These are phyloP conservation scores for Trimorus sp. DNA, from an alignment of 2,888 invertebrate genomes.

Conservation along the genomic window DNA sequence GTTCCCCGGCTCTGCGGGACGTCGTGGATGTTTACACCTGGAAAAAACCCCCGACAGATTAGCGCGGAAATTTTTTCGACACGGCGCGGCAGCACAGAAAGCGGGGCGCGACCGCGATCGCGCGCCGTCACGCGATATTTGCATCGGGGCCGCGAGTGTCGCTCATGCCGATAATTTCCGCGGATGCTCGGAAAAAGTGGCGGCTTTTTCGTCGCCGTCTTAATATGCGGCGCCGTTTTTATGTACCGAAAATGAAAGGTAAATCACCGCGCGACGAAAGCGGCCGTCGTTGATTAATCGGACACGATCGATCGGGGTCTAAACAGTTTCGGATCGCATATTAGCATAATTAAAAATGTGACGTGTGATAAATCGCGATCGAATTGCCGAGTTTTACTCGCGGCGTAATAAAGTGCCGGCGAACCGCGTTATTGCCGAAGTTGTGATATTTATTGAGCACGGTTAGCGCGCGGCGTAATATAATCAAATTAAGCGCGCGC, in stretches of 20 bases:
- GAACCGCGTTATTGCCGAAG: conserved; percentile 58
- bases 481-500: conserved; percentile 61
- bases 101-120: conserved; percentile 2
- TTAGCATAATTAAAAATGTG: conserved; percentile 56
- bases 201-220: conserved; percentile 43
- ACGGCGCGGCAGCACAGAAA: conserved; percentile 24
- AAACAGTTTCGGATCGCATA: conserved; percentile 46
- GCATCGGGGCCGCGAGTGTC: conserved; percentile 59
- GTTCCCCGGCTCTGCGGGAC: too few relatives aligned
- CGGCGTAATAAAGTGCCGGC: conserved; percentile 55
- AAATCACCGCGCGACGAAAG: neutral
- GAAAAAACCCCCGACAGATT: too few relatives aligned
- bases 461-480: conserved; percentile 52
- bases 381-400: conserved; percentile 45
- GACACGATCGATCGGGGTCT: neutral
- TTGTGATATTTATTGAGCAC: conserved; percentile 59
- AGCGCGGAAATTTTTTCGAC: neutral
- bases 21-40: too few relatives aligned
- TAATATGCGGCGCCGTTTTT: conserved; percentile 31
- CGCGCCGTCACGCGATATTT: conserved; percentile 63
- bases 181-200: conserved; percentile 45
- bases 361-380: conserved; percentile 38
- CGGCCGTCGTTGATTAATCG: too few relatives aligned
- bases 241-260: too few relatives aligned
- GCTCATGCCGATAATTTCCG: conserved; percentile 47